Base-by-base conservation (phyloP, 2,888 invertebrate genomes). In the Andrena praecox region DNA sequence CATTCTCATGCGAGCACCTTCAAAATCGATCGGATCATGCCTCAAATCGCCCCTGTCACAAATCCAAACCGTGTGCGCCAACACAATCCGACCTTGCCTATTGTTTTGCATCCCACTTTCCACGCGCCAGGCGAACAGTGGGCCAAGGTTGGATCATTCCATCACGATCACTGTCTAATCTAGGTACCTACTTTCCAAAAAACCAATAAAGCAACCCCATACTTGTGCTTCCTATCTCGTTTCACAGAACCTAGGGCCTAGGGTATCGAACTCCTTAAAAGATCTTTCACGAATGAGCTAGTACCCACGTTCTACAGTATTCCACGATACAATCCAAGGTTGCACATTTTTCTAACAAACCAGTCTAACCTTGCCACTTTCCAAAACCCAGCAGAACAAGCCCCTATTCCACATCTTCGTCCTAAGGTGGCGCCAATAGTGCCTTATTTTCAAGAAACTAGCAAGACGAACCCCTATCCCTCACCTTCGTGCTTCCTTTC, bases 21-120 rank as follows among this genome's bases (percentile, higher is more conserved):
- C n/a, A 59, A 67, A 20, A 24, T 29, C 48, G 31, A 59, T 62
- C 48, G 35, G 48, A 50, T 50, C 29, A n/a, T 20, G 35, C 31
- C 35, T 48, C 35, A 35, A 67, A 20, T 42, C 12, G 42, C 64
- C n/a, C 33, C 62, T 42, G 64, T 67, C 50, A 70, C 52, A 31
- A 54, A 67, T 71, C 70, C 54, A 66, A 70, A 62, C 62, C n/a
- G n/a, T 33, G 50, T 27, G 48, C 35, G 29, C 54, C 16, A 29
- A 59, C 70, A 24, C 50, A 12, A 42, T 42, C 16, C n/a, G 70
- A 60, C 73, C 80, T 77, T 80, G 70, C 48, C 64, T 63, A 82
- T 83, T 79, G 77, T 83, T 74, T 66, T 83, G 27, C 52, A 56
- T 72, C 77, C 76, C 33, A 77, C 54, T 82, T 77, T 82, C 77